Conservation (phyloP, 2,797 vertebrate species). For the Clarias platycephalus region DNA sequence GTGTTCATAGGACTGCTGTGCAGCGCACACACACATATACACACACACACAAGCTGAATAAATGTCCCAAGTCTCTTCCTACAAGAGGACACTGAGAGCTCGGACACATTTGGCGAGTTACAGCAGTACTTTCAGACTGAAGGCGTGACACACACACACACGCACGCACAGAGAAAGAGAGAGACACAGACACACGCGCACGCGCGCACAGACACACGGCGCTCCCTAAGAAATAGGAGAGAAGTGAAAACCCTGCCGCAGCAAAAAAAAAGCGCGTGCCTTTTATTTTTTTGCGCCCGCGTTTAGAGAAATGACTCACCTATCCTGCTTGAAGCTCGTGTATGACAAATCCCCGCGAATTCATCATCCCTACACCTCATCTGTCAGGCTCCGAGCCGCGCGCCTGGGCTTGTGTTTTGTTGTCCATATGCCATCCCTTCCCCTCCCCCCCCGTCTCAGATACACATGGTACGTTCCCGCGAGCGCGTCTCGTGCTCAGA, state of each 20-base stretch:
- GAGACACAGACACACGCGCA: too few species aligned
- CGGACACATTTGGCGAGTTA: neutral
- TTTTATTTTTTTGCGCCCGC: too few species aligned
- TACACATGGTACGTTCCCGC: conserved; percentile 59
- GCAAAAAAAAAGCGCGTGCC: neutral
- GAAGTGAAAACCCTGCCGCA: conserved; percentile 27
- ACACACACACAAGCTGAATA: too few species aligned
- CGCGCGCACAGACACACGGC: neutral
- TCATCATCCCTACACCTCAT: conserved; percentile 27
- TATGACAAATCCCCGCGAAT: neutral
- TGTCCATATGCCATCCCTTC: conserved; percentile 26
- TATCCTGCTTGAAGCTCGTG: neutral
- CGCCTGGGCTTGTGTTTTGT: conserved; percentile 46
- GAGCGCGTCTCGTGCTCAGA: neutral
- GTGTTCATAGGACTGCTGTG: neutral
- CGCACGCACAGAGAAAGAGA: too few species aligned
- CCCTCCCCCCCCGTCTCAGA: conserved; percentile 20
- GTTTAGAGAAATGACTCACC: conserved; percentile 37
- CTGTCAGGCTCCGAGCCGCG: conserved; percentile 46
- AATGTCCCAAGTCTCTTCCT: conserved; percentile 2
- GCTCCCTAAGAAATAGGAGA: neutral
- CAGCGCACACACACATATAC: too few species aligned
- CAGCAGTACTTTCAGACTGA: conserved; percentile 33
- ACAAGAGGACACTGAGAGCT: neutral
- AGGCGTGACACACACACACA: conserved; percentile 48